Percentiles rank a stretch among this genome's conserved stretches.
These are phyloP conservation scores for Marisa cornuarietis DNA, from an alignment of 1,140 invertebrate species.

Conservation along the genomic window DNA sequence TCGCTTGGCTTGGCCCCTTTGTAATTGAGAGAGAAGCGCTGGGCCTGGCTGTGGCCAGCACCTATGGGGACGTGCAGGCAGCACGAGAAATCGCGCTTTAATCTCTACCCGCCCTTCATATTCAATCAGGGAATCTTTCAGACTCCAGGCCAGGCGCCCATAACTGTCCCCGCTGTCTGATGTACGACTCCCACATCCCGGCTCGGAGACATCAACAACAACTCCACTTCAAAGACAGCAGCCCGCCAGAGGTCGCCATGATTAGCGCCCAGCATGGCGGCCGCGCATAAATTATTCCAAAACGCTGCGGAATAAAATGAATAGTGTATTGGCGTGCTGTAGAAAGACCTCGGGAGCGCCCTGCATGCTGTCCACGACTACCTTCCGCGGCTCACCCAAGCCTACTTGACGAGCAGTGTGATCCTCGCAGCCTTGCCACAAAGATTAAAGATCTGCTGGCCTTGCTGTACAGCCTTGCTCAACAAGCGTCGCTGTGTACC, in stretches of 20 bases:
- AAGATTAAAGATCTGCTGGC: background rate
- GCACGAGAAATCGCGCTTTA: conserved; percentile 23
- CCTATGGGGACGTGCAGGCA: conserved; percentile 7
- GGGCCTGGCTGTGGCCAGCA: conserved; percentile 16
- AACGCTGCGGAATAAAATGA: background rate
- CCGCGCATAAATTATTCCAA: background rate
- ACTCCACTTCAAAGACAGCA: conserved; percentile 14
- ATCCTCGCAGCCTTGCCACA: background rate
- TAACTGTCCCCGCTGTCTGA: conserved; percentile 20
- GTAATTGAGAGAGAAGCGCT: conserved; percentile 23
- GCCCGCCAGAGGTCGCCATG: background rate
- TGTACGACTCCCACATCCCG: conserved; percentile 20
- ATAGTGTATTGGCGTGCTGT: background rate
- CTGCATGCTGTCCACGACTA: background rate
- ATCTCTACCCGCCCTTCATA: conserved; percentile 22
- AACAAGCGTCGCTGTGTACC: too few relatives aligned
- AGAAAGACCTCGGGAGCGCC: background rate
- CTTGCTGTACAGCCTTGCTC: too few relatives aligned
- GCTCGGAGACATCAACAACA: conserved; percentile 23
- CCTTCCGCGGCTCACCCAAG: background rate
- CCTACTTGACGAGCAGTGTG: background rate
- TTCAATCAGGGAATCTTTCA: conserved; percentile 24
- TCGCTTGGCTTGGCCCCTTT: conserved; percentile 25
- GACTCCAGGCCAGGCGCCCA: conserved; percentile 12
- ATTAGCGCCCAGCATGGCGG: conserved; percentile 5